These are phyloP conservation scores for Gila orcuttii DNA, from an alignment of 2,113 vertebrate species.

Conservation along the genomic window DNA sequence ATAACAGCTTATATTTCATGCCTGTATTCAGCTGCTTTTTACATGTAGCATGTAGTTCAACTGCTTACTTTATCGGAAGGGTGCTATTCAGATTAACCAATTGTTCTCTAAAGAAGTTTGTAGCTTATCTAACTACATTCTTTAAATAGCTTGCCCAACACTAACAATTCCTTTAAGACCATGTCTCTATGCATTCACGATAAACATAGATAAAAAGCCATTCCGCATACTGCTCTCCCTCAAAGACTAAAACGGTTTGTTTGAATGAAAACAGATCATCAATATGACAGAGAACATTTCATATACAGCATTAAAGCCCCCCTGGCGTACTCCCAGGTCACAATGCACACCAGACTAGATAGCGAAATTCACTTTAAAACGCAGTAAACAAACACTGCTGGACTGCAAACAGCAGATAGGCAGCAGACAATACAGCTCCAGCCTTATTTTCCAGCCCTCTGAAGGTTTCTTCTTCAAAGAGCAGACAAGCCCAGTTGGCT, in stretches of 20 bases:
- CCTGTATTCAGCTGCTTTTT: neutral
- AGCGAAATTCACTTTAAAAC: conserved; percentile 26
- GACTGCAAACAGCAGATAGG: conserved; percentile 21
- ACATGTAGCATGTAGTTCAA: neutral
- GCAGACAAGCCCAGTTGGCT: conserved; percentile 22
- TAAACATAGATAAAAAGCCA: conserved; percentile 10
- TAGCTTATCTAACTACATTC: neutral
- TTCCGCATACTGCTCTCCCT: neutral
- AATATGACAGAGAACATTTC: conserved; percentile 29
- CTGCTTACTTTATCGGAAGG: neutral
- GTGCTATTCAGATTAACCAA: neutral
- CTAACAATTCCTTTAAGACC: neutral
- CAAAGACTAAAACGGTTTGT: neutral
- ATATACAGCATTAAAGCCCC: conserved; percentile 1
- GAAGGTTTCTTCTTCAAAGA: conserved; percentile 64
- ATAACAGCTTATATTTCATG: no score
- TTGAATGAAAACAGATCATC: conserved; percentile 15
- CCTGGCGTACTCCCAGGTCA: neutral
- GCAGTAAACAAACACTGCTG: conserved; percentile 50
- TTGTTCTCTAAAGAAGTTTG: neutral
- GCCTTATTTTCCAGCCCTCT: conserved; percentile 50
- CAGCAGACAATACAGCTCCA: conserved; percentile 38
- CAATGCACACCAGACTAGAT: conserved; percentile 16
- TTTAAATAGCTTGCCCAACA: neutral
- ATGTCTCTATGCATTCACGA: neutral